Percentiles rank a stretch among this genome's conserved stretches.
These are phyloP conservation scores for Ennomos erosarius DNA, from an alignment of 2,888 invertebrate species.

Conservation along the genomic window DNA sequence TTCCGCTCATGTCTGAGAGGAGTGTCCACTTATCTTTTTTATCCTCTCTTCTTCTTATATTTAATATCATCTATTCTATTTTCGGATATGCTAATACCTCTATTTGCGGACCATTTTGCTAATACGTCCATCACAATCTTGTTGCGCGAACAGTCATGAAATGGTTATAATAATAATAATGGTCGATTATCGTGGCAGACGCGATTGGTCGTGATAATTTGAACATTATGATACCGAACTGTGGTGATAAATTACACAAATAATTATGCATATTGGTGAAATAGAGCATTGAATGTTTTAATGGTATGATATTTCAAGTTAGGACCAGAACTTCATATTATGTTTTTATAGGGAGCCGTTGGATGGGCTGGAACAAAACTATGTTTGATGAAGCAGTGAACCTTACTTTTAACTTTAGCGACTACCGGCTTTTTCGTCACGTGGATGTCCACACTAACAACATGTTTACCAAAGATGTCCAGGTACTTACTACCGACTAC, in stretches of 20 bases:
- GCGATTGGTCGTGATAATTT: neutral
- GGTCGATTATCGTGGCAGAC: too few species aligned
- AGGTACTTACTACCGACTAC: slow-evolving; percentile 75
- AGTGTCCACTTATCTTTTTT: too few species aligned
- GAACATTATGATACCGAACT: neutral
- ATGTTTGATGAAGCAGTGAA: slow-evolving; percentile 87
- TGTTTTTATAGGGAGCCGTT: slow-evolving; percentile 84
- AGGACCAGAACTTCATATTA: neutral
- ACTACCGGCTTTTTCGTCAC: slow-evolving; percentile 89
- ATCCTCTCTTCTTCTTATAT: too few species aligned
- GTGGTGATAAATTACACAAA: too few species aligned
- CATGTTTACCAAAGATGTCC: slow-evolving; percentile 91
- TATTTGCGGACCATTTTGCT: too few species aligned
- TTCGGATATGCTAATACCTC: too few species aligned
- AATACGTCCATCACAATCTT: too few species aligned
- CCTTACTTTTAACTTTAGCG: slow-evolving; percentile 92
- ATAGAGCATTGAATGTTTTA: neutral
- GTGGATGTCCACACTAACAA: slow-evolving; percentile 92
- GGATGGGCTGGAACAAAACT: slow-evolving; percentile 95
- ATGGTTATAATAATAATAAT: too few species aligned
- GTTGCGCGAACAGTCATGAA: too few species aligned
- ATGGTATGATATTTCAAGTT: neutral
- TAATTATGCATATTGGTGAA: neutral
- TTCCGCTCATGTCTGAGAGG: too few species aligned
- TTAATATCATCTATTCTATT: too few species aligned